Evolutionary conservation across 1,140 invertebrate species (phyloP), one percentile per base, ranked within the genome.

Genomic region (Meloidogyne exigua): DNA sequence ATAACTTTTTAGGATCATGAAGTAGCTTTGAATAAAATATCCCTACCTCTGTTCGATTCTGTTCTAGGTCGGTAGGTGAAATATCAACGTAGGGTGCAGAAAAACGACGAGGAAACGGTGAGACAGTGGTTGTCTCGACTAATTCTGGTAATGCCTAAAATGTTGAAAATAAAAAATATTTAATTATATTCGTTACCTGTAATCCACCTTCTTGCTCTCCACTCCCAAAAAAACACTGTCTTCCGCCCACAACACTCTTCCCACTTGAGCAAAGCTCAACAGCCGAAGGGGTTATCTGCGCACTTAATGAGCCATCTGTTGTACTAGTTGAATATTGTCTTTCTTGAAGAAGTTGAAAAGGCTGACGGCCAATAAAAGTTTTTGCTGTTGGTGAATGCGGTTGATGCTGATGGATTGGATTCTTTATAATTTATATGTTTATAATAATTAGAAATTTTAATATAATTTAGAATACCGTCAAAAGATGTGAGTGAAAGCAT

Each of bases 241-340:
- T 25, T 2, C 68, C 26, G 9, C 25, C 23, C 5, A 12, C 68
- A 26, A 57, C 18, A 62, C 68, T 28, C 7, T 42, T 71, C 5
- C 68, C 68, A 10, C 26, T 62, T 18, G 28, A 18, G 23, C 57
- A 28, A 36, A 62, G 57, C 12, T 39, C 36, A 64, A 36, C 39
- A 36, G 68, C 68, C 1, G 68, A 71, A 15, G 68, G 68, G 1
- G 68, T 71, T 62, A 71, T 39, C 32, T 71, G 68, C 7, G 28
- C 68, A n/a, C 39, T 15, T 23, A n/a, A 25, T 28, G 68, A 71
- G 4, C 71, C 71, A 21, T 73, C 71, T n/a, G 71, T 73, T 23
- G 71, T 73, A 57, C 49, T 73, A 12, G 71, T 73, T 26, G 71
- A 73, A n/a, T 73, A 73, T 65, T 73, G 71, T n/a, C 71, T 4